phyloP scores from a whole-genome alignment of 2,797 vertebrate genomes.

The Squalus acanthias region DNA sequence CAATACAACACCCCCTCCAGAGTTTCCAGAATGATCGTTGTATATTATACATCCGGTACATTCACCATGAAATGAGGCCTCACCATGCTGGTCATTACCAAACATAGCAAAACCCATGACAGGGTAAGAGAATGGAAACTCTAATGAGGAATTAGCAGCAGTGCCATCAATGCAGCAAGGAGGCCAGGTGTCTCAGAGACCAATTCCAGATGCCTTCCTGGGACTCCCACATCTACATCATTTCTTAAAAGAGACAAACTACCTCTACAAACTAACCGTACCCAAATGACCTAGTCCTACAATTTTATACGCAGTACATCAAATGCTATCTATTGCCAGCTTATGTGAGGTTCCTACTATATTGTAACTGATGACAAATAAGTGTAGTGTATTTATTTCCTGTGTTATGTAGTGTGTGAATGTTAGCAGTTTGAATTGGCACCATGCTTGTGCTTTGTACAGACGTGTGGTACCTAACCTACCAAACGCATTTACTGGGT shows the following conservation, averaged over 20 bases:
- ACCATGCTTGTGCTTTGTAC: neutral
- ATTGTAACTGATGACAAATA: neutral
- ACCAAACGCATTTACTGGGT: neutral
- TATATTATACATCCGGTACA: neutral
- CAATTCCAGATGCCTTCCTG: neutral
- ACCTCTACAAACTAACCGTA: neutral
- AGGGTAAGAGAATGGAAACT: neutral
- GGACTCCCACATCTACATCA: neutral
- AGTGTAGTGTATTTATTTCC: neutral
- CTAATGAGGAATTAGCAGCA: neutral
- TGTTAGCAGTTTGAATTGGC: neutral
- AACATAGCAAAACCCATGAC: neutral
- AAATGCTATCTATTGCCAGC: neutral
- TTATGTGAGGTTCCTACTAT: neutral
- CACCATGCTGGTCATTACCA: neutral
- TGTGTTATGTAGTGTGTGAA: neutral
- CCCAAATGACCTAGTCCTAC: neutral
- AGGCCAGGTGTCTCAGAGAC: neutral
- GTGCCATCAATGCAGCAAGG: neutral
- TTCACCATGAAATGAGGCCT: neutral
- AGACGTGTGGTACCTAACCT: neutral
- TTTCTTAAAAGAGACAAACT: neutral
- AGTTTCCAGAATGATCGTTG: neutral
- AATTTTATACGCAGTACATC: neutral
- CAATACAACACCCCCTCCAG: neutral